These are phyloP conservation scores for Spongilla lacustris DNA, from an alignment of 37 sponge, comb jelly and placozoan genomes.

Conservation along the genomic window DNA sequence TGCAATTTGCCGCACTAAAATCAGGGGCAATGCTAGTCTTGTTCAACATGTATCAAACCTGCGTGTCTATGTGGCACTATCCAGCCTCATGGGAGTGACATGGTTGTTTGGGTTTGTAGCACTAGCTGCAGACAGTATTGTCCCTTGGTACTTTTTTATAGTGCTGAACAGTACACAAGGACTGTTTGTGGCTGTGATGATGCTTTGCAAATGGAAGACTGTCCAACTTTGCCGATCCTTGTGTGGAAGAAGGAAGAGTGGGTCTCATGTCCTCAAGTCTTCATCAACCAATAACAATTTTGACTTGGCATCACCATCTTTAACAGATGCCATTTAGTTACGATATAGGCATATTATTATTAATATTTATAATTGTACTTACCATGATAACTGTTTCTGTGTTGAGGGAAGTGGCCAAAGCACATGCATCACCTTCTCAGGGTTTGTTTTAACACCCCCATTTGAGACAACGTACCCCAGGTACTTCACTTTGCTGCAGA, in stretches of 20 bases:
- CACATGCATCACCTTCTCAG: constrained; percentile 8
- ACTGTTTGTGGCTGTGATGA: not conserved
- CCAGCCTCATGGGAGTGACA: constrained; percentile 47
- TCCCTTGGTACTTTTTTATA: constrained; percentile 69
- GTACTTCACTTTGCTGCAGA: constrained; percentile 1
- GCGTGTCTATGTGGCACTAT: constrained; percentile 17
- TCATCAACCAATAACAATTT: too few species aligned
- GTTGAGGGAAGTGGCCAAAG: constrained; percentile 7
- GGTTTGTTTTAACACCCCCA: constrained; percentile 26
- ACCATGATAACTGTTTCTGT: not conserved
- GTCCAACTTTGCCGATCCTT: too few species aligned
- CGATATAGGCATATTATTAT: too few species aligned
- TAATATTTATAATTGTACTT: too few species aligned
- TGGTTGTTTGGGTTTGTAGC: constrained; percentile 70
- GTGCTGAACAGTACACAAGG: constrained; percentile 65
- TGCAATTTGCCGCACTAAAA: not conserved
- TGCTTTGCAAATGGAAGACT: too few species aligned
- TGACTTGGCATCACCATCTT: too few species aligned
- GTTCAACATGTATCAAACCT: not conserved
- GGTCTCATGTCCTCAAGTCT: too few species aligned
- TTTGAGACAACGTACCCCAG: constrained; percentile 26
- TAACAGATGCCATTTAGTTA: too few species aligned
- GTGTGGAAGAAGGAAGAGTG: too few species aligned
- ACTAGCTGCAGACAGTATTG: constrained; percentile 12
- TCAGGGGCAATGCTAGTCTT: not conserved